Evolutionary conservation across 2,113 vertebrate species (phyloP).

Genomic region (Micronycteris hirsuta): DNA sequence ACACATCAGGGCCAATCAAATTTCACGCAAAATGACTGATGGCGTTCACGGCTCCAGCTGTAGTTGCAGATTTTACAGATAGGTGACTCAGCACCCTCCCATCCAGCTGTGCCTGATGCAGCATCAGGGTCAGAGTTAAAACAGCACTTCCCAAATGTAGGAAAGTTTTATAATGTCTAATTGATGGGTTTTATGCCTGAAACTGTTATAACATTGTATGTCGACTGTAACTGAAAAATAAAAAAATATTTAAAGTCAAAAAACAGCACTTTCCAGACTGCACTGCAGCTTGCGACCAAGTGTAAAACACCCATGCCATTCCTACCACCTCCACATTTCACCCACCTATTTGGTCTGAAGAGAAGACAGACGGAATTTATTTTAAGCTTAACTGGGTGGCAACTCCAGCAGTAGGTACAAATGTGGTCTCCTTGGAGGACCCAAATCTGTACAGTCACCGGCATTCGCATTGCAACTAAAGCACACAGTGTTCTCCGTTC

Average conservation of each 20-base stretch:
- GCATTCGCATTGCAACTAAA: background rate
- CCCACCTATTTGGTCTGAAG: background rate
- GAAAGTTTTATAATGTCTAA: background rate
- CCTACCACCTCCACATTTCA: background rate
- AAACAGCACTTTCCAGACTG: background rate
- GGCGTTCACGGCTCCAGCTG: background rate
- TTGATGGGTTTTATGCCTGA: background rate
- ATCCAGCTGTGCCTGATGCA: background rate
- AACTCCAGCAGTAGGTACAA: background rate
- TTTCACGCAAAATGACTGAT: background rate
- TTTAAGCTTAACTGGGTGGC: background rate
- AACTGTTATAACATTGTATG: background rate
- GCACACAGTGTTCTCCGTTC: background rate
- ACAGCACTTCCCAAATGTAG: background rate
- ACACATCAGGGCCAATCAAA: background rate
- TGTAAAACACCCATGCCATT: background rate
- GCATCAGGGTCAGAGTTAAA: background rate
- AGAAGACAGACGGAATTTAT: constrained; percentile 8
- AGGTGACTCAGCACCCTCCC: background rate
- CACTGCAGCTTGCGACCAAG: background rate
- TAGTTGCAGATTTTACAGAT: background rate
- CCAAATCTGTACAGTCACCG: background rate
- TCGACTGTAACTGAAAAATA: background rate
- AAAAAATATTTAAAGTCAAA: background rate
- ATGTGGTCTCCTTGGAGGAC: background rate